A percentile compares a stretch with the other conserved stretches of the same genome.
Conservation (phyloP, 2,797 vertebrate species). For the Phataginus tetradactyla region DNA sequence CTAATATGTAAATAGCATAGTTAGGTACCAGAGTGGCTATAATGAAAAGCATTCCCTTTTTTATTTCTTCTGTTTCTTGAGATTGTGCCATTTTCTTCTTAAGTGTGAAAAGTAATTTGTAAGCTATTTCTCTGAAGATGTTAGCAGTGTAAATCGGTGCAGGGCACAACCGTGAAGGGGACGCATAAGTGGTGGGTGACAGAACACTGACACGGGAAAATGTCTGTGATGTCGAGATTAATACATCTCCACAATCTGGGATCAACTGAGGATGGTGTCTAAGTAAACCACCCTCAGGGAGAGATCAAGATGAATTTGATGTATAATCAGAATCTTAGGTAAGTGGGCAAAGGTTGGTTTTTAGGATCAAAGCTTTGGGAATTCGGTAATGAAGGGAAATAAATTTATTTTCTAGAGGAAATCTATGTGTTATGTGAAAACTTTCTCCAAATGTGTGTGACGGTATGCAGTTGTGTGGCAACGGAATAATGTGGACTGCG, state of each 20-base stretch:
- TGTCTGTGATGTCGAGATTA: not conserved
- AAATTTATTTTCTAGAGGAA: not conserved
- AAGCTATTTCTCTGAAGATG: not conserved
- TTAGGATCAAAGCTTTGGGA: not conserved
- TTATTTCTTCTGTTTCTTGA: not conserved
- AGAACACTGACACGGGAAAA: not conserved
- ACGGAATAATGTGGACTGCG: not conserved
- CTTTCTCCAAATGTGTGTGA: not conserved
- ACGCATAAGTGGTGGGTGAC: accelerated
- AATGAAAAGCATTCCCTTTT: not conserved
- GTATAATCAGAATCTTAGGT: conserved; percentile 58
- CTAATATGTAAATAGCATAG: not conserved
- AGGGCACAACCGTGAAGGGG: not conserved
- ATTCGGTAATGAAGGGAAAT: not conserved
- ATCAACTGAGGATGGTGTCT: not conserved
- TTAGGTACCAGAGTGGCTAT: not conserved
- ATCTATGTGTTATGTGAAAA: not conserved
- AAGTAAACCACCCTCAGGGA: not conserved
- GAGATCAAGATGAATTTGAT: not conserved
- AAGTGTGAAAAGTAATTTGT: not conserved
- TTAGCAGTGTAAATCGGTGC: not conserved
- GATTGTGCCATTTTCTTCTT: not conserved
- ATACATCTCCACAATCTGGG: not conserved
- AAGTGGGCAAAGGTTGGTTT: not conserved
- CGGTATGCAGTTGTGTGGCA: not conserved